Percentiles rank a stretch among this genome's conserved stretches.
Conservation (phyloP, 2,888 invertebrate genomes). For the Meteorus colon region DNA sequence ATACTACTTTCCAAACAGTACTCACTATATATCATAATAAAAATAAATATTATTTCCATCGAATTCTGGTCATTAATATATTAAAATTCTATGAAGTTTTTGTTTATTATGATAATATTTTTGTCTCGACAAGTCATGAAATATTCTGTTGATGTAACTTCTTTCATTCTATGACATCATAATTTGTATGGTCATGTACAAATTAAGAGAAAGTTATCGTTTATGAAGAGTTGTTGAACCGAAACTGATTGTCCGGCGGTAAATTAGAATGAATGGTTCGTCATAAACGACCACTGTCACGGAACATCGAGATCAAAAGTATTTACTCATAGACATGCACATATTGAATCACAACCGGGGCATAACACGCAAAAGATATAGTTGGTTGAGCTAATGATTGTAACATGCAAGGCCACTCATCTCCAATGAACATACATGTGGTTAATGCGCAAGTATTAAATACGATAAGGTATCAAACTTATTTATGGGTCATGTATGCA, state of each 20-base stretch:
- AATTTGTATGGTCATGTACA: neutral
- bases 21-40: neutral
- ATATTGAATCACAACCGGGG: neutral
- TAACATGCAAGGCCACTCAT: conserved; percentile 44
- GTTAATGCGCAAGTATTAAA: neutral
- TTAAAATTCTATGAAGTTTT: neutral
- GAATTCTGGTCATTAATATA: neutral
- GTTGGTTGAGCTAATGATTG: conserved; percentile 28
- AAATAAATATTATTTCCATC: neutral
- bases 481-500: conserved; percentile 30
- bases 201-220: conserved; percentile 20
- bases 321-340: conserved; percentile 13
- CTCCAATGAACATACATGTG: neutral
- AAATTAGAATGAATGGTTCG: conserved; percentile 29
- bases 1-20: neutral
- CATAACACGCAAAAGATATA: too few relatives aligned
- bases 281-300: conserved; percentile 41
- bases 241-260: conserved; percentile 38
- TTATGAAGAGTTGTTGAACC: conserved; percentile 38
- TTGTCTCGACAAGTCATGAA: neutral
- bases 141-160: neutral
- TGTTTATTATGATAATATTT: neutral
- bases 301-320: conserved; percentile 28
- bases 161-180: neutral
- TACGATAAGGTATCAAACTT: conserved; percentile 23